A percentile compares a stretch with the other conserved stretches of the same genome.
phyloP scores from a whole-genome alignment of 2,888 invertebrate genomes.

The Scaptodrosophila latifasciaeformis region DNA sequence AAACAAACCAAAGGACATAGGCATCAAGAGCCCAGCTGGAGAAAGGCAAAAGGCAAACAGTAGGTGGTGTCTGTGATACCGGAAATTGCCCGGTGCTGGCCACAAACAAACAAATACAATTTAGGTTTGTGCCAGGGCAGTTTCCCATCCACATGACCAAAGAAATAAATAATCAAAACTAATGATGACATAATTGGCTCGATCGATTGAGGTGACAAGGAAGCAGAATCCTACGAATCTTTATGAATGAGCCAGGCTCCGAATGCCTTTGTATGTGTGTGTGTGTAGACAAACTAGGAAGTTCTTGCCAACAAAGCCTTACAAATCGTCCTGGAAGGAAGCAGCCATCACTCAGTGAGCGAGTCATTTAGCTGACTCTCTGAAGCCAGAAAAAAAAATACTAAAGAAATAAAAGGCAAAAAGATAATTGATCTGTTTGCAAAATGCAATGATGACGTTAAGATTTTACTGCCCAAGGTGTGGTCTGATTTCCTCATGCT shows the following conservation, averaged over 20 bases:
- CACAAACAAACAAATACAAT: slow-evolving; percentile 26
- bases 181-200: slow-evolving; percentile 72
- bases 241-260: background rate
- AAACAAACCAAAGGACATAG: slow-evolving; percentile 48
- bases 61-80: slow-evolving; percentile 71
- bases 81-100: slow-evolving; percentile 62
- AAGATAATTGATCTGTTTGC: slow-evolving; percentile 67
- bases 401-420: slow-evolving; percentile 13
- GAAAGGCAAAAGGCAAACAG: slow-evolving; percentile 45
- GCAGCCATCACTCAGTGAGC: slow-evolving; percentile 50
- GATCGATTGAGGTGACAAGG: slow-evolving; percentile 35
- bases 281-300: slow-evolving; percentile 38
- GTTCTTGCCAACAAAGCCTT: slow-evolving; percentile 48
- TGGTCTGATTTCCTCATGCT: slow-evolving; percentile 44
- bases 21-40: slow-evolving; percentile 51
- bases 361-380: slow-evolving; percentile 13
- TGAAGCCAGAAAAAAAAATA: no score
- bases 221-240: no score
- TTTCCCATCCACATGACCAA: slow-evolving; percentile 56
- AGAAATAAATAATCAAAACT: slow-evolving; percentile 55
- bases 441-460: slow-evolving; percentile 59
- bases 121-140: slow-evolving; percentile 25
- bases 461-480: slow-evolving; percentile 47
- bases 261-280: slow-evolving; percentile 13
- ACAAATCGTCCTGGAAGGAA: slow-evolving; percentile 47